phyloP scores from a whole-genome alignment of 2,113 vertebrate species.

The Calypte anna region DNA sequence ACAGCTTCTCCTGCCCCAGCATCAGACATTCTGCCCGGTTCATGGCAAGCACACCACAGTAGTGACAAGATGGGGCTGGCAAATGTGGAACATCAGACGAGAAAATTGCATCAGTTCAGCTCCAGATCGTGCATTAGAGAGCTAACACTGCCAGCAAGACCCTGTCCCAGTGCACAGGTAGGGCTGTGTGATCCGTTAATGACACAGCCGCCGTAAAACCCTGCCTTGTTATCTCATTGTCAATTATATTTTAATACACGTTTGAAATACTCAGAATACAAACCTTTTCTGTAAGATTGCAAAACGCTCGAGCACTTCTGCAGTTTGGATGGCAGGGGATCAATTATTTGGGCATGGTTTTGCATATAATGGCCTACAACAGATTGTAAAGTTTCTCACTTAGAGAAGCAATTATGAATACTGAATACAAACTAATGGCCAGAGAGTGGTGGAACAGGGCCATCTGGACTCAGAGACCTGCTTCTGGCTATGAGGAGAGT shows the following conservation, averaged over 20 bases:
- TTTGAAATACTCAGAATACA: constrained; percentile 32
- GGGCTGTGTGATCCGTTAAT: not conserved
- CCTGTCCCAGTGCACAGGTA: not conserved
- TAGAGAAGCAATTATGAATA: constrained; percentile 51
- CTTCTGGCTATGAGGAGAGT: not conserved
- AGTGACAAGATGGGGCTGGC: not conserved
- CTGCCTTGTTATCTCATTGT: constrained; percentile 18
- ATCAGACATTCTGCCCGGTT: rapidly evolving
- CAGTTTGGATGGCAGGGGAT: constrained; percentile 47
- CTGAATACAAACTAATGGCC: constrained; percentile 53
- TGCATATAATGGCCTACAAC: constrained; percentile 65
- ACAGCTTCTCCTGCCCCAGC: not conserved
- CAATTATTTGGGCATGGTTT: constrained; percentile 66
- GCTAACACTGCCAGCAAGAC: not conserved
- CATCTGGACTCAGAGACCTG: constrained; percentile 6
- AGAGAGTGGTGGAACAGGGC: constrained; percentile 31
- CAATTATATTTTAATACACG: constrained; percentile 36
- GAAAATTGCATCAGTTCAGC: not conserved
- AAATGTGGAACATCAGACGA: not conserved
- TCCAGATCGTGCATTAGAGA: not conserved
- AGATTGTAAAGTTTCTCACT: constrained; percentile 71
- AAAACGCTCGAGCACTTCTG: not conserved
- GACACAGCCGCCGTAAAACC: not conserved
- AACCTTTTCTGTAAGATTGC: constrained; percentile 18
- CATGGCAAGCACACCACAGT: rapidly evolving